Percentiles rank a stretch among this genome's conserved stretches.
Evolutionary conservation across 2,888 invertebrate species (phyloP).

Genomic region (Oligia fasciuncula): DNA sequence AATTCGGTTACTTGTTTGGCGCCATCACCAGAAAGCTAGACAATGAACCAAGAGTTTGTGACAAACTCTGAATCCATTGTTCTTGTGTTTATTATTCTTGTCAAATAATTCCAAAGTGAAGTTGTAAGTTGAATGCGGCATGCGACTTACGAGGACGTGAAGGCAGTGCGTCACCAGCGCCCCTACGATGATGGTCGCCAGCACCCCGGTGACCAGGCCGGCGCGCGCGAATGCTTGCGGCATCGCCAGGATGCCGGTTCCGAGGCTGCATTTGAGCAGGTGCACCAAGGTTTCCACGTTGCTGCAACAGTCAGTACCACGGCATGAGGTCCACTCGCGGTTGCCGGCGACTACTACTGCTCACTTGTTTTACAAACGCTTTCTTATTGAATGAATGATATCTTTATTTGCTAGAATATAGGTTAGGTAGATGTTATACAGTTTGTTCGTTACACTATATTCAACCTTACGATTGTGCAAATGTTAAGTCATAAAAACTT

Average conservation of each 20-base stretch:
- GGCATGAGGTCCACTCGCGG: background rate
- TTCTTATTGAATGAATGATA: no score
- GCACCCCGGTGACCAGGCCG: conserved; percentile 94
- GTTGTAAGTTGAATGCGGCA: background rate
- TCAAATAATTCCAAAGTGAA: background rate
- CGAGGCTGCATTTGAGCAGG: conserved; percentile 96
- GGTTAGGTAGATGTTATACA: no score
- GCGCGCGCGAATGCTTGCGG: conserved; percentile 97
- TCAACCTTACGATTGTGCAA: no score
- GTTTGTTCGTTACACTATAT: no score
- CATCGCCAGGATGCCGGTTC: conserved; percentile 98
- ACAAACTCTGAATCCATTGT: background rate
- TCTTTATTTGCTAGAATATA: no score
- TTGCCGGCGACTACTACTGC: background rate
- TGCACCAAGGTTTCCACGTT: conserved; percentile 95
- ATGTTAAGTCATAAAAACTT: no score
- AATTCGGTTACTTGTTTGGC: no score
- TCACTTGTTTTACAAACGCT: background rate
- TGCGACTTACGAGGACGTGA: conserved; percentile 92
- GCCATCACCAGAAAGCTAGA: background rate
- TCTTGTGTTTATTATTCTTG: background rate
- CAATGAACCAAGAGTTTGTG: background rate
- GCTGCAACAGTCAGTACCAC: conserved; percentile 89
- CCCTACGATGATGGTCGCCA: conserved; percentile 94
- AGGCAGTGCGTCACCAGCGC: conserved; percentile 96